Percentiles rank a stretch among this genome's conserved stretches.
phyloP scores from a whole-genome alignment of 2,113 vertebrate genomes.

The Notarius lentiginosus region DNA sequence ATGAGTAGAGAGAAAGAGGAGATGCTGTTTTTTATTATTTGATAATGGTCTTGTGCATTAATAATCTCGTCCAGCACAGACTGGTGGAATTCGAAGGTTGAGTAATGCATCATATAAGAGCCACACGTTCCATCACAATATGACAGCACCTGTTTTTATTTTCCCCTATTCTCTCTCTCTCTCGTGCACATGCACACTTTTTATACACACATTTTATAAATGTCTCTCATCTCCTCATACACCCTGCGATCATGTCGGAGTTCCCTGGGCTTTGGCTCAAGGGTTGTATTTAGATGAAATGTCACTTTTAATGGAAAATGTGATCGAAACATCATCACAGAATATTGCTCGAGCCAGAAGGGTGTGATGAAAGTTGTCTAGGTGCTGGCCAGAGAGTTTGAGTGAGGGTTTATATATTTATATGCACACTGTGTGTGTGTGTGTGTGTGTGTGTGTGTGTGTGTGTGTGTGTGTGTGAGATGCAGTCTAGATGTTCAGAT shows the following conservation, averaged over 20 bases:
- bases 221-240: conserved; percentile 60
- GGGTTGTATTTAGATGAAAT: conserved; percentile 84
- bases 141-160: conserved; percentile 58
- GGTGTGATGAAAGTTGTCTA: conserved; percentile 57
- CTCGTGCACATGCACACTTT: conserved; percentile 12
- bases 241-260: conserved; percentile 62
- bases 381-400: conserved; percentile 45
- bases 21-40: conserved; percentile 52
- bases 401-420: conserved; percentile 3
- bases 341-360: conserved; percentile 68
- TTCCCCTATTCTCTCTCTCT: neutral
- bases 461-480: neutral
- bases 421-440: neutral
- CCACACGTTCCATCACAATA: conserved; percentile 72
- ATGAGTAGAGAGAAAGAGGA: conserved; percentile 45
- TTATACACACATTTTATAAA: conserved; percentile 28
- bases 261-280: conserved; percentile 63
- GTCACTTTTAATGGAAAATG: conserved; percentile 84
- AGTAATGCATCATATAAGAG: conserved; percentile 72
- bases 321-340: conserved; percentile 74
- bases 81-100: conserved; percentile 74
- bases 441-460: neutral
- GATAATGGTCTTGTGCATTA: conserved; percentile 69
- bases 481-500: neutral
- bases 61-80: conserved; percentile 72